Percentiles rank a stretch among this genome's conserved stretches.
These are phyloP conservation scores for Lepisosteus oculatus DNA, from an alignment of 2,113 vertebrate genomes.

Conservation along the genomic window DNA sequence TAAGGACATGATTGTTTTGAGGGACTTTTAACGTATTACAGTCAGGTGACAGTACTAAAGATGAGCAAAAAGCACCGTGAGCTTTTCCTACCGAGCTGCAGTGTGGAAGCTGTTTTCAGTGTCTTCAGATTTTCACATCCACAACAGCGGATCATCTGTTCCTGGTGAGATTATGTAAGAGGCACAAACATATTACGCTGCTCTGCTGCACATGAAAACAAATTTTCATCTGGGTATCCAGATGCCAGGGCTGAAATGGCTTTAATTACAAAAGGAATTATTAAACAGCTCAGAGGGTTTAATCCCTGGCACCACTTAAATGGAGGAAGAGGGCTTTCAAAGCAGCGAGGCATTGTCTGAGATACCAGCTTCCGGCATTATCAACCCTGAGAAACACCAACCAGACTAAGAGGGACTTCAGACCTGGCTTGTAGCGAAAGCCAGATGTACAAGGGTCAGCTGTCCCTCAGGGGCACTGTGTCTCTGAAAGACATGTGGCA, in stretches of 20 bases:
- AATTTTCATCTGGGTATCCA: slow-evolving; percentile 15
- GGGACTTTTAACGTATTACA: neutral
- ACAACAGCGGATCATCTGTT: neutral
- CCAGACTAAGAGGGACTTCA: slow-evolving; percentile 22
- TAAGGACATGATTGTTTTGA: too few relatives aligned
- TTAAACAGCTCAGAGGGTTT: slow-evolving; percentile 7
- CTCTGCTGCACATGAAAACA: neutral
- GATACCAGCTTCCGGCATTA: slow-evolving; percentile 14
- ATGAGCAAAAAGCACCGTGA: too few relatives aligned
- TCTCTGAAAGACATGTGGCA: neutral
- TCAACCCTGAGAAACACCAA: slow-evolving; percentile 29
- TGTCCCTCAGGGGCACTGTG: slow-evolving; percentile 4
- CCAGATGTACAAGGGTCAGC: slow-evolving; percentile 31
- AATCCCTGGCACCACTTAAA: slow-evolving; percentile 41
- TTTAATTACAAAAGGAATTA: slow-evolving; percentile 9
- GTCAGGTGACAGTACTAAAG: too few relatives aligned
- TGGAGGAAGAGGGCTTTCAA: slow-evolving; percentile 40
- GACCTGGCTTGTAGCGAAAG: slow-evolving; percentile 2
- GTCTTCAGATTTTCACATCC: too few relatives aligned
- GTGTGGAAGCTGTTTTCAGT: too few relatives aligned
- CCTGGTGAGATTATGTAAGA: neutral
- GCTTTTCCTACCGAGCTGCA: too few relatives aligned
- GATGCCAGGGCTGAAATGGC: slow-evolving; percentile 13
- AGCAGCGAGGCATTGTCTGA: slow-evolving; percentile 19
- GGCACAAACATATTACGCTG: neutral